Base-by-base conservation (phyloP, 2,888 invertebrate genomes). In the Lutraria lutraria region DNA sequence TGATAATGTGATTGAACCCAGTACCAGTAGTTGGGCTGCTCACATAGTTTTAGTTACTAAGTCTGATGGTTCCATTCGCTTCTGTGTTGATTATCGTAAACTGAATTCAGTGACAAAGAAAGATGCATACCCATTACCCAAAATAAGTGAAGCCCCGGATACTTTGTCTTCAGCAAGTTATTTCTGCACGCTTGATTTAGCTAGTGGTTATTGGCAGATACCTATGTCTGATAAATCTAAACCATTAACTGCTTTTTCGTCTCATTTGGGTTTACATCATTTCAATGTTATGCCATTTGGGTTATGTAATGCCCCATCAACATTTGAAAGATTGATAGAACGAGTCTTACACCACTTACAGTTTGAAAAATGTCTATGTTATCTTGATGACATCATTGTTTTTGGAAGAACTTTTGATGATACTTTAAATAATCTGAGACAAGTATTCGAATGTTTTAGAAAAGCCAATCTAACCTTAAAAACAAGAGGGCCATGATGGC, bases 321-420 rank as follows among this genome's bases (percentile, higher is more conserved):
- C 90, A n/a, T 87, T 88, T 68, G 21, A 54, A 25, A 56, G 90
- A 43, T 79, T 90, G 0, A 83, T 83, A 3, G 90, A 90, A 43
- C 76, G 54, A 3, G 53, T 52, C 0, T 83, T 81, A 4, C 60
- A 16, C 63, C 87, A 90, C 29, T 25, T 92, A 52, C 90, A 92
- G 19, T 92, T 91, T 91, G 88, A 93, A 80, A 89, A 85, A 10
- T 82, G 85, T 2, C 83, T 94, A 6, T 85, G 92, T 10, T 93
- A 94, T 83, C 34, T 94, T 16, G 93, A 93, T 85, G 93, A 93
- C 68, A 89, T 93, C 0, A 80, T 93, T 15, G 89, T 91, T 15
- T 91, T 87, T 54, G 86, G 88, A 21, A 54, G 83, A 13, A 81
- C 85, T 10, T 89, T 93, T 81, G 86, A 86, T 34, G 21, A 8